A percentile compares a stretch with the other conserved stretches of the same genome.
These are phyloP conservation scores for Theristicus caerulescens DNA, from an alignment of 2,113 vertebrate genomes.

Conservation along the genomic window DNA sequence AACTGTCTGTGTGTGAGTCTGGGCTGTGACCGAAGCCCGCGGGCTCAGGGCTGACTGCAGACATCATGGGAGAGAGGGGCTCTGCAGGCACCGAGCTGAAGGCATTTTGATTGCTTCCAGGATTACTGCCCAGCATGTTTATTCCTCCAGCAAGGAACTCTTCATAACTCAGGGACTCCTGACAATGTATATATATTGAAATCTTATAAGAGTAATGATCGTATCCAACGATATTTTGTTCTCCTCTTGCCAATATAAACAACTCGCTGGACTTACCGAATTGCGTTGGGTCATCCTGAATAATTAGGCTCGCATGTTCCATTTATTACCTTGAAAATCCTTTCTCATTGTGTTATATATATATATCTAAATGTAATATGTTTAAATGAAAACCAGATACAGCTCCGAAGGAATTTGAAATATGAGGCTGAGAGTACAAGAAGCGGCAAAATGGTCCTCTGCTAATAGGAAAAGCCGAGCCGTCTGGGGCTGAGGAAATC, in stretches of 20 bases:
- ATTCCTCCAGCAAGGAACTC: slow-evolving; percentile 54
- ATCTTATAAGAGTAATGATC: slow-evolving; percentile 57
- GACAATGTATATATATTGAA: slow-evolving; percentile 67
- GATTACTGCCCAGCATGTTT: slow-evolving; percentile 55
- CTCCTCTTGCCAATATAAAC: slow-evolving; percentile 66
- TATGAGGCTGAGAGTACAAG: slow-evolving; percentile 65
- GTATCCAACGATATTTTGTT: slow-evolving; percentile 53
- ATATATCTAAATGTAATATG: slow-evolving; percentile 10
- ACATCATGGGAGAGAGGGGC: neutral
- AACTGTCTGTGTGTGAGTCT: neutral
- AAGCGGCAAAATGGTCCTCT: slow-evolving; percentile 46
- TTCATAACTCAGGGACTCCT: slow-evolving; percentile 67
- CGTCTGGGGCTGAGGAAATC: neutral
- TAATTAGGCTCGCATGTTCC: slow-evolving; percentile 55
- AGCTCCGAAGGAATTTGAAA: slow-evolving; percentile 63
- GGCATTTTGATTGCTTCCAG: slow-evolving; percentile 68
- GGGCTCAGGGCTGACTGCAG: neutral
- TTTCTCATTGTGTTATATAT: slow-evolving; percentile 36
- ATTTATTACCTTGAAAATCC: slow-evolving; percentile 70
- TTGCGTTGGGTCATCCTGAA: slow-evolving; percentile 53
- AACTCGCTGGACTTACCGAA: slow-evolving; percentile 17
- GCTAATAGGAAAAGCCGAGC: slow-evolving; percentile 43
- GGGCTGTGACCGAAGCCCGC: neutral
- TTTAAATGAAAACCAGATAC: slow-evolving; percentile 73
- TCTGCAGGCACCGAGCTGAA: neutral